phyloP scores from a whole-genome alignment of 30 jellyfish, hydroid and myxozoan genomes.

The Cassiopea xamachana region DNA sequence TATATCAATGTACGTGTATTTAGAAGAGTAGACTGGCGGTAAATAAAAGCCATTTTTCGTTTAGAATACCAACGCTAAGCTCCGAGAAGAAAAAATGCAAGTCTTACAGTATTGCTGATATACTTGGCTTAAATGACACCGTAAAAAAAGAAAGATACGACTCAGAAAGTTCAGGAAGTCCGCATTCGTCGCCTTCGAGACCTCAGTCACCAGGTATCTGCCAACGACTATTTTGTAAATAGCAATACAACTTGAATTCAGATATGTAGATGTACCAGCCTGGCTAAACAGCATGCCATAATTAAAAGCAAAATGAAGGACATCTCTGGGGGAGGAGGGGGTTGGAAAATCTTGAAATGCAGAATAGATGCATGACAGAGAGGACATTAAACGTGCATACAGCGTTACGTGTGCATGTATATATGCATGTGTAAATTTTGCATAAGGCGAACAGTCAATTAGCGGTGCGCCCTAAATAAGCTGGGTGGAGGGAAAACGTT shows the following conservation, averaged over 20 bases:
- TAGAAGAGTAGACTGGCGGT: neutral
- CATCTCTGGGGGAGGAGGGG: too few relatives aligned
- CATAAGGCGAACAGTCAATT: too few relatives aligned
- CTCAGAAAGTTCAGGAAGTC: slow-evolving; percentile 69
- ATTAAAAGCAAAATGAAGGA: too few relatives aligned
- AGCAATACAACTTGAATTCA: neutral
- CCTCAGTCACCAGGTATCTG: slow-evolving; percentile 63
- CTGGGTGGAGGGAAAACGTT: too few relatives aligned
- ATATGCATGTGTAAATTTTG: too few relatives aligned
- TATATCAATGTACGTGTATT: neutral
- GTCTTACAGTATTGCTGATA: slow-evolving; percentile 72
- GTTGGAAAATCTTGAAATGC: too few relatives aligned
- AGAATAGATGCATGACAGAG: too few relatives aligned
- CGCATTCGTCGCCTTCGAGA: slow-evolving; percentile 73
- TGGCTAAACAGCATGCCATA: too few relatives aligned
- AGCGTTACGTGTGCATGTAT: too few relatives aligned
- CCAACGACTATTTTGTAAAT: neutral
- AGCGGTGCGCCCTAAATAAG: too few relatives aligned
- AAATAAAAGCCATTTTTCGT: neutral
- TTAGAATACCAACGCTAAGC: slow-evolving; percentile 31
- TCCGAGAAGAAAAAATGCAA: slow-evolving; percentile 68
- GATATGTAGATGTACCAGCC: neutral
- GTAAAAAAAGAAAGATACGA: slow-evolving; percentile 62
- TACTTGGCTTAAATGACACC: slow-evolving; percentile 60
- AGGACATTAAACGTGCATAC: too few relatives aligned